Conservation (phyloP, 1,140 invertebrate species). For the Platorchestia sp. region DNA sequence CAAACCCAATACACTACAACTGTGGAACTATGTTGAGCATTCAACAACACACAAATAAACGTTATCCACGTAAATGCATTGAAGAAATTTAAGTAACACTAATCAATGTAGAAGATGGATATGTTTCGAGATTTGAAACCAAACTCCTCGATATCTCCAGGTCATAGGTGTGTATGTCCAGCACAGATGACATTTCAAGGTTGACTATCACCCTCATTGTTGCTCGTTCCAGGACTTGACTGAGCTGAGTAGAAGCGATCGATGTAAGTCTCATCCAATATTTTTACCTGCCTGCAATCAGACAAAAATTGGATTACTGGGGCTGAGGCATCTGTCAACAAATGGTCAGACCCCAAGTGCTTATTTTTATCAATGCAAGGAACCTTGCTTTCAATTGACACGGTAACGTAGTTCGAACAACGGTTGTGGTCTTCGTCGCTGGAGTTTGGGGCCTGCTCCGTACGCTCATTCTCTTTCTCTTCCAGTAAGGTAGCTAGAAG, state of each 20-base stretch:
- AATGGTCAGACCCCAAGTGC: not conserved
- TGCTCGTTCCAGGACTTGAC: not conserved
- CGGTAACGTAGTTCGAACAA: not conserved
- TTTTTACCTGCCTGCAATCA: not conserved
- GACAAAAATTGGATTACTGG: not conserved
- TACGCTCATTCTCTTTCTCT: not conserved
- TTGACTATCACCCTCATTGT: not conserved
- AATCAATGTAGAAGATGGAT: too few species aligned
- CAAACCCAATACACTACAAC: too few species aligned
- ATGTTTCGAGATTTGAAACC: too few species aligned
- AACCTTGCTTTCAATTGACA: not conserved
- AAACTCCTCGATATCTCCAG: too few species aligned
- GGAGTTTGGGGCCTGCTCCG: not conserved
- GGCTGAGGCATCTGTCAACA: not conserved
- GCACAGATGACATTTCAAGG: too few species aligned
- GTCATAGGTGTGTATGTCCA: too few species aligned
- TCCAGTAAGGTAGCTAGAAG: not conserved
- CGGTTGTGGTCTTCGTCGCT: not conserved
- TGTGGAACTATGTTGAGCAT: too few species aligned
- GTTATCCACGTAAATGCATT: too few species aligned
- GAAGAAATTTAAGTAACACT: too few species aligned
- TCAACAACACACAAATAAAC: too few species aligned
- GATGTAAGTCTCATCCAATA: not conserved
- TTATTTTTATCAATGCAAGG: not conserved
- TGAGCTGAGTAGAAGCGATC: not conserved